Evolutionary conservation across 2,797 vertebrate genomes (phyloP), one percentile per base, ranked within the genome.

Genomic region (Oryzias sinensis): DNA sequence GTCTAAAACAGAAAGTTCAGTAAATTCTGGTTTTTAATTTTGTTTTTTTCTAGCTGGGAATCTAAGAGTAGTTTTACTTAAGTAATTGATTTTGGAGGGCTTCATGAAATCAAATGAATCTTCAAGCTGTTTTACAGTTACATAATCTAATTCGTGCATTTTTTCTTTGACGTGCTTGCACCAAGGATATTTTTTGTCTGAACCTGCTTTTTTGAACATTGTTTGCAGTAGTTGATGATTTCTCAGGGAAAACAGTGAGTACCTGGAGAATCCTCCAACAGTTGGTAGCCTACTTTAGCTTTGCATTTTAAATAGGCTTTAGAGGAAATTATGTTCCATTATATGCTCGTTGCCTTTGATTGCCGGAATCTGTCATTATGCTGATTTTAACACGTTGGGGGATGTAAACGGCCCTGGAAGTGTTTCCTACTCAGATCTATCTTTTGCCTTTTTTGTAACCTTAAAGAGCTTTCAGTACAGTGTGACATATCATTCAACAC

Each of bases 401-500:
- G 40, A 29, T 58, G 17, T 59, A 41, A 53, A 70, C 27, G 53
- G 14, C 18, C 13, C 33, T 48, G 14, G 14, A 40, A 5, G 5
- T 27, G 24, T 46, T 43, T 29, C 52, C 48, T 25, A 8, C 51
- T 61, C 44, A 24, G 20, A 68, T 49, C 46, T 66, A 59, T 27
- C 9, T n/a, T 22, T 49, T 14, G 8, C 2, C 8, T 18, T 74
- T 61, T 14, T 37, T 42, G 4, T 50, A 51, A 61, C 50, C 64
- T 68, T 53, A 62, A 45, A 68, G 20, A 25, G 47, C 8, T 18
- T 16, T 68, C 69, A 62, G 72, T 58, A 16, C 51, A 49, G 29
- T 20, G 29, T 20, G 59, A 44, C 46, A 41, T 47, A 49, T 87
- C 81, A 74, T 72, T 89, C 73, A 78, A 29, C 79, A 61, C 43